A percentile compares a stretch with the other conserved stretches of the same genome.
These are phyloP conservation scores for Bathybates hornii DNA, from an alignment of 2,113 vertebrate species.

Conservation along the genomic window DNA sequence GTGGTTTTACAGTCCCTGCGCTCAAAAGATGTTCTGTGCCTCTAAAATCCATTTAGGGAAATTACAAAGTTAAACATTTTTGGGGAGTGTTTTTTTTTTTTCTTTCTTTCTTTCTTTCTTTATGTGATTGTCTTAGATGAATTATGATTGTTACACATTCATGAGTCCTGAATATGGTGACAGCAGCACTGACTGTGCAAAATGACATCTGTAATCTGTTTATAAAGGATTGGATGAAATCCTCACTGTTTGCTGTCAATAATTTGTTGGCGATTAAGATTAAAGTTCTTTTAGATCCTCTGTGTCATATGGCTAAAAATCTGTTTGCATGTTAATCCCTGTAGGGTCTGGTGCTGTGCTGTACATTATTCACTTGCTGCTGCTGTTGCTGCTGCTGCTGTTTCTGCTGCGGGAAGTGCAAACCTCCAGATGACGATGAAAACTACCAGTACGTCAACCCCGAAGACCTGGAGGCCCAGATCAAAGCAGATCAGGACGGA, in stretches of 20 bases:
- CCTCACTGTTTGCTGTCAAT: neutral
- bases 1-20: neutral
- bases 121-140: neutral
- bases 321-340: neutral
- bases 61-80: neutral
- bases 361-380: conserved; percentile 78
- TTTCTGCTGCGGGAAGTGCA: conserved; percentile 85
- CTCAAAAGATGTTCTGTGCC: neutral
- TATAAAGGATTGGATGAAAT: neutral
- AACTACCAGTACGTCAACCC: conserved; percentile 78
- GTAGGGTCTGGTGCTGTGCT: conserved; percentile 79
- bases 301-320: neutral
- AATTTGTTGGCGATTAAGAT: neutral
- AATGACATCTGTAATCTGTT: neutral
- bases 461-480: conserved; percentile 81
- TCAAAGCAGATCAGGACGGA: conserved; percentile 71
- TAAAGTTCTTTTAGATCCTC: neutral
- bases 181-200: neutral
- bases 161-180: neutral
- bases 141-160: neutral
- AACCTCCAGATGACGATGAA: conserved; percentile 75
- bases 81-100: neutral
- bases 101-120: neutral
- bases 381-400: conserved; percentile 91
- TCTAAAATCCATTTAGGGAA: neutral